Conservation (phyloP, 2,113 vertebrate genomes). For the Protomyctophum bolini region DNA sequence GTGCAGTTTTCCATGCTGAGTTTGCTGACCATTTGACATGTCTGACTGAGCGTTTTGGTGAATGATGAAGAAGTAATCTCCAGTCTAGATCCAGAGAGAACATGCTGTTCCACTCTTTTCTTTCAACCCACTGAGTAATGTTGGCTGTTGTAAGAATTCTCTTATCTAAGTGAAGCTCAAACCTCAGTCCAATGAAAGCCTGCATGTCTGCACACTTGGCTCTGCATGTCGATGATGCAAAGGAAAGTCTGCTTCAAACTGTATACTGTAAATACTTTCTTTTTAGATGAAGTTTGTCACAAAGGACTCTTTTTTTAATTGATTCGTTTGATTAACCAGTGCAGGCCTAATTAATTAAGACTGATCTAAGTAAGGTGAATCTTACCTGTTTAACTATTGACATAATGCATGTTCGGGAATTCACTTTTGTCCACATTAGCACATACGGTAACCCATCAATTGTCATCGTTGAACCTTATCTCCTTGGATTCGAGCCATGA, state of each 20-base stretch:
- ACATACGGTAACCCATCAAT: not conserved
- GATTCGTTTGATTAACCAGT: too few species aligned
- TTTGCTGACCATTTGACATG: not conserved
- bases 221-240: constrained; percentile 25
- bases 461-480: constrained; percentile 45
- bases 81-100: constrained; percentile 46
- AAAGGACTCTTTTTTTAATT: too few species aligned
- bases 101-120: constrained; percentile 51
- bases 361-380: too few species aligned
- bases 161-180: constrained; percentile 52
- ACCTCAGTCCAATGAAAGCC: constrained; percentile 54
- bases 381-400: too few species aligned
- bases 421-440: too few species aligned
- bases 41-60: constrained; percentile 3
- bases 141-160: constrained; percentile 44
- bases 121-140: constrained; percentile 41
- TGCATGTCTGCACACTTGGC: constrained; percentile 44
- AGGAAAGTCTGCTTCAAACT: constrained; percentile 24
- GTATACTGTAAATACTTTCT: too few species aligned
- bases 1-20: constrained; percentile 33
- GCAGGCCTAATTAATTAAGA: too few species aligned
- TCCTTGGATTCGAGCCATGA: constrained; percentile 39
- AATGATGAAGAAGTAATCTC: not conserved
- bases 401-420: too few species aligned
- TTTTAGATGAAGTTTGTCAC: too few species aligned